Evolutionary conservation across 2,113 vertebrate species (phyloP).

Genomic region (Tychaedon coryphoeus): DNA sequence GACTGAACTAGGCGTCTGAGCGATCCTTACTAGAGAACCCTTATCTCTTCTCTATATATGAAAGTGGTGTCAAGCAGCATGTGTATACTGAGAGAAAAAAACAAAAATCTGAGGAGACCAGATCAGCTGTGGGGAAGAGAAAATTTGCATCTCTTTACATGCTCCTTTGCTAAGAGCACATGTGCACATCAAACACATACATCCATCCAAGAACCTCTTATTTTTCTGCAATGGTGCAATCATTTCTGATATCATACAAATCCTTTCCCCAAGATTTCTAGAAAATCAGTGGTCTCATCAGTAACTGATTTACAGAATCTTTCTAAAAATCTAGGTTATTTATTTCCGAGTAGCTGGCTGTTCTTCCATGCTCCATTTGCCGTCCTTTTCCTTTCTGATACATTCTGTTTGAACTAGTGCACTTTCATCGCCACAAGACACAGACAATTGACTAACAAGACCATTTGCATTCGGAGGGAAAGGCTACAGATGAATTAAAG

Average conservation of each 20-base stretch:
- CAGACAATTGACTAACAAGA: background rate
- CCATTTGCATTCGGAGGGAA: background rate
- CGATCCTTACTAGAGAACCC: background rate
- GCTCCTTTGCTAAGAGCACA: rapidly evolving
- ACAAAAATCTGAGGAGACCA: background rate
- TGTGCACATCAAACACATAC: rapidly evolving
- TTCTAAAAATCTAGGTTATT: background rate
- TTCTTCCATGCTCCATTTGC: constrained; percentile 5
- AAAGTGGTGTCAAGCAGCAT: background rate
- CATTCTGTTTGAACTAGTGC: background rate
- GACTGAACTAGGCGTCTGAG: background rate
- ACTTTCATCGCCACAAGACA: background rate
- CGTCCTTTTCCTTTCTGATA: background rate
- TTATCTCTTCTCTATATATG: rapidly evolving
- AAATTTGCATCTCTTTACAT: rapidly evolving
- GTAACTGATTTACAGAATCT: background rate
- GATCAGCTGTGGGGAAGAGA: background rate
- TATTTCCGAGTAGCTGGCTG: background rate
- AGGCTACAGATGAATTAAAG: background rate
- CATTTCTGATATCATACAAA: rapidly evolving
- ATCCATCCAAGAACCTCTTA: background rate
- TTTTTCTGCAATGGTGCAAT: background rate
- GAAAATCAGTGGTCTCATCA: background rate
- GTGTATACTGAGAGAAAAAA: background rate
- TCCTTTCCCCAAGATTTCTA: background rate